phyloP scores from a whole-genome alignment of 2,113 vertebrate species.

The Charadrius vociferus region DNA sequence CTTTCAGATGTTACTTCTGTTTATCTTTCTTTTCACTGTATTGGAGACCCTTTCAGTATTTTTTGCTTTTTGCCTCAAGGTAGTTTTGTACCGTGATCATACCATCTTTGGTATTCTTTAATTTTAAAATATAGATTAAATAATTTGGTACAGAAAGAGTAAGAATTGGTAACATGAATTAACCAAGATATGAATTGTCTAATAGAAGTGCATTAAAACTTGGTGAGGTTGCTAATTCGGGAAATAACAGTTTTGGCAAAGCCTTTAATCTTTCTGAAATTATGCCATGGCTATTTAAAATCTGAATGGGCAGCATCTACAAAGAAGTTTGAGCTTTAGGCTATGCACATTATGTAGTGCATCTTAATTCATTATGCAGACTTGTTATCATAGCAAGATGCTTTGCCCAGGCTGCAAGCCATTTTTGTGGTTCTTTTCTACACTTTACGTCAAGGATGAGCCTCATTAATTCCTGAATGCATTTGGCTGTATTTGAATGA shows the following conservation, averaged over 20 bases:
- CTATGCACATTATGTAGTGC: not conserved
- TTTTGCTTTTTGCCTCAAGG: not conserved
- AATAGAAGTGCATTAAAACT: not conserved
- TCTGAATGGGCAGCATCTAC: conserved; percentile 29
- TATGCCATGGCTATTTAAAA: conserved; percentile 2
- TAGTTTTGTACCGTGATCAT: not conserved
- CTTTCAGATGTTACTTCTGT: not conserved
- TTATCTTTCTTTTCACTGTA: not conserved
- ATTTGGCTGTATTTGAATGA: not conserved
- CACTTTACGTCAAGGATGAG: not conserved
- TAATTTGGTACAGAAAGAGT: not conserved
- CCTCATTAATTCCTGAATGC: not conserved
- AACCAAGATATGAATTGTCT: not conserved
- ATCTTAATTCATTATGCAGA: conserved; percentile 1
- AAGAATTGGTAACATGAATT: not conserved
- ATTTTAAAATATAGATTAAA: not conserved
- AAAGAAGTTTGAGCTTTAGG: conserved; percentile 39
- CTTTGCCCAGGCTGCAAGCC: conserved; percentile 20
- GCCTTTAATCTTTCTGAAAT: conserved; percentile 5
- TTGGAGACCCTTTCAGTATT: not conserved
- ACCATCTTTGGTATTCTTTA: not conserved
- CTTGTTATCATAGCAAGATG: not conserved
- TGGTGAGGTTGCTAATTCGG: not conserved
- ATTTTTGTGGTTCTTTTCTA: conserved; percentile 32
- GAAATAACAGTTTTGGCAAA: conserved; percentile 22